Conservation (phyloP, 2,113 vertebrate genomes). For the Pituophis catenifer region DNA sequence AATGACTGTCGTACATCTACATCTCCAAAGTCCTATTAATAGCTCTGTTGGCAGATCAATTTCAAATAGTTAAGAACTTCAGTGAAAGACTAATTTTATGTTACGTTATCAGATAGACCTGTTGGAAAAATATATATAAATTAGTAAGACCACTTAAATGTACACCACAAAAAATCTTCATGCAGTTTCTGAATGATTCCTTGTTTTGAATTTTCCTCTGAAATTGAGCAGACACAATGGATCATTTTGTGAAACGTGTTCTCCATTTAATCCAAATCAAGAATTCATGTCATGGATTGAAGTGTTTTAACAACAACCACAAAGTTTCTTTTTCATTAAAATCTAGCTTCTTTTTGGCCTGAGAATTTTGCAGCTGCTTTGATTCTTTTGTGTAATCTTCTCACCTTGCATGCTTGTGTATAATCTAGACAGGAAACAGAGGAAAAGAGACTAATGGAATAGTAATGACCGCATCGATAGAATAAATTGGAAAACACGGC, state of each 20-base stretch:
- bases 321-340: neutral
- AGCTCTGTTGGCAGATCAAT: neutral
- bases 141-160: neutral
- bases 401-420: neutral
- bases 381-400: fast-evolving
- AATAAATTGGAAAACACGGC: neutral
- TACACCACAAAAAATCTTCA: neutral
- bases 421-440: neutral
- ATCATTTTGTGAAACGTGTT: neutral
- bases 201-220: neutral
- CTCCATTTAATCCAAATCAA: neutral
- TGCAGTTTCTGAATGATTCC: neutral
- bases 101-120: neutral
- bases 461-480: neutral
- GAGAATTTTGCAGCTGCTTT: neutral
- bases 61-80: neutral
- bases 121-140: neutral
- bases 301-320: neutral
- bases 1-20: neutral
- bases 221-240: neutral
- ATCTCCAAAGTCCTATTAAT: neutral
- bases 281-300: neutral
- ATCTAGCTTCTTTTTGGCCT: neutral
- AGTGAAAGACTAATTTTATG: neutral
- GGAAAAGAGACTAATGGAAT: neutral